A percentile compares a stretch with the other conserved stretches of the same genome.
Evolutionary conservation across 2,113 vertebrate genomes (phyloP).

Genomic region (Columba janthina): DNA sequence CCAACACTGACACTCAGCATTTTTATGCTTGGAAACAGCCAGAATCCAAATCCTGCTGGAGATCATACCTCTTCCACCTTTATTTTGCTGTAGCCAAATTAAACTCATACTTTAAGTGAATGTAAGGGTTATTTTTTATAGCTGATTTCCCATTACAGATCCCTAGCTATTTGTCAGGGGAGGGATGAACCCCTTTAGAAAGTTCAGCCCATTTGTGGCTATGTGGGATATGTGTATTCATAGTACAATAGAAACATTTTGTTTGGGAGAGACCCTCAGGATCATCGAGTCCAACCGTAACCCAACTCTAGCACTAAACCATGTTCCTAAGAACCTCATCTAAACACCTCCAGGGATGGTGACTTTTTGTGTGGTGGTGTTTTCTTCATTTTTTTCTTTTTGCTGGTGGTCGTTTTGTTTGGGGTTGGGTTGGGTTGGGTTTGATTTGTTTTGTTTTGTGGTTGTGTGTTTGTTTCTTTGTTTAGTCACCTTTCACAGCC

Average conservation of each 20-base stretch:
- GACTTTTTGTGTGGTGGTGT: no score
- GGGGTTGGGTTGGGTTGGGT: no score
- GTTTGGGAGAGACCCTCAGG: no score
- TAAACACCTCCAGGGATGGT: no score
- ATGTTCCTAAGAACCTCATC: no score
- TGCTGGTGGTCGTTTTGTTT: no score
- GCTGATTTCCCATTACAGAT: not conserved
- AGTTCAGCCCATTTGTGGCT: fast-evolving
- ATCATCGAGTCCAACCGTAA: no score
- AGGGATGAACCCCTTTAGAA: not conserved
- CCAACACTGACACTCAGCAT: not conserved
- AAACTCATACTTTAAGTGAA: not conserved
- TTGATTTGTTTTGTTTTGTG: no score
- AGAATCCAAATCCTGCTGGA: not conserved
- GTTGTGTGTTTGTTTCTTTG: no score
- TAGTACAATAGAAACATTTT: no score
- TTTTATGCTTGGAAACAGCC: not conserved
- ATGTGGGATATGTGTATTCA: fast-evolving
- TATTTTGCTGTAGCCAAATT: not conserved
- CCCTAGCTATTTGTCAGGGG: not conserved
- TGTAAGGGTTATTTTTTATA: not conserved
- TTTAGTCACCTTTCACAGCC: not conserved
- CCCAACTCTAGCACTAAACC: no score
- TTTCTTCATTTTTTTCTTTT: no score
- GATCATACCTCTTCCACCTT: not conserved